A percentile compares a stretch with the other conserved stretches of the same genome.
Conservation (phyloP, 2,888 invertebrate species). For the Calameuta pallipes region DNA sequence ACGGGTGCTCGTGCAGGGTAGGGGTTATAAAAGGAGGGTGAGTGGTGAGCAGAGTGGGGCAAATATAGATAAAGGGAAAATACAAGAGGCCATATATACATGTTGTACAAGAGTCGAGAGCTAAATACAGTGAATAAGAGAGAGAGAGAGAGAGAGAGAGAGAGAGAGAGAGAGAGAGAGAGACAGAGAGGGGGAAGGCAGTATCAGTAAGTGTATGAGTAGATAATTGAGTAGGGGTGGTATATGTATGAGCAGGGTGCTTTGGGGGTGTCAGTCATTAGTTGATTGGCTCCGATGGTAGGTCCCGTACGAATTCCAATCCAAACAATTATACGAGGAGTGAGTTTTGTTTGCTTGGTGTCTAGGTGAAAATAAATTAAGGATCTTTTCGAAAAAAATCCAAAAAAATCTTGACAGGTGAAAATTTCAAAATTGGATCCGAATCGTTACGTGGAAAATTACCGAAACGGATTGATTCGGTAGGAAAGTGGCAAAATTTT, state of each 20-base stretch:
- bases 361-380: conserved; percentile 13
- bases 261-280: conserved; percentile 46
- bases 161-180: background rate
- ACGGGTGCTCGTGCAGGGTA: conserved; percentile 11
- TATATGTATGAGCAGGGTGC: too few relatives aligned
- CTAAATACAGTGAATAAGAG: conserved; percentile 11
- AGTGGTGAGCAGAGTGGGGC: background rate
- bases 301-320: conserved; percentile 26
- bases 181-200: conserved; percentile 1
- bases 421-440: too few relatives aligned
- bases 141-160: background rate
- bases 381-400: background rate
- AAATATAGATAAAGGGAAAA: too few relatives aligned
- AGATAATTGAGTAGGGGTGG: background rate
- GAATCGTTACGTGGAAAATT: too few relatives aligned
- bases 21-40: conserved; percentile 12
- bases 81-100: background rate
- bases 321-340: conserved; percentile 27
- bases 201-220: background rate
- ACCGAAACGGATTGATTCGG: too few relatives aligned
- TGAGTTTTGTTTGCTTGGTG: conserved; percentile 24
- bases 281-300: conserved; percentile 43
- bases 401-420: background rate
- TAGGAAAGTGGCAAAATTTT: too few relatives aligned
- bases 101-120: conserved; percentile 14